Conservation (phyloP, 2,113 vertebrate species). For the Nycticorax nycticorax region DNA sequence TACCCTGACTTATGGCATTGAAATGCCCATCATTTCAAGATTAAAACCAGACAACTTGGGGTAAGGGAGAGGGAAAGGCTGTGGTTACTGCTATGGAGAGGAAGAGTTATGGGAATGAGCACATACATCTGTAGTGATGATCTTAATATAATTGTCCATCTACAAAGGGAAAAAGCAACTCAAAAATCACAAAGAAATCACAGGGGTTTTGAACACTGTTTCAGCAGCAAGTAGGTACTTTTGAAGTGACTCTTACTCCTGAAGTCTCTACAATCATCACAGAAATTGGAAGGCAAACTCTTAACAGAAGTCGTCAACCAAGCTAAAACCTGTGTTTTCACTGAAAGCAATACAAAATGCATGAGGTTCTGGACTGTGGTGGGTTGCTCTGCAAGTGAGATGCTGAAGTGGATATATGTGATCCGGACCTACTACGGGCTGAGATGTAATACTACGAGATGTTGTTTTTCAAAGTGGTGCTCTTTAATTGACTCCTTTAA, state of each 20-base stretch:
- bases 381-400: background rate
- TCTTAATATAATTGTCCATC: background rate
- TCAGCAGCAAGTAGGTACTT: background rate
- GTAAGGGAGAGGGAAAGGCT: background rate
- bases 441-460: background rate
- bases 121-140: background rate
- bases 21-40: background rate
- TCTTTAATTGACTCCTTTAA: background rate
- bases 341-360: background rate
- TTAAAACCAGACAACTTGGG: background rate
- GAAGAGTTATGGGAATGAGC: background rate
- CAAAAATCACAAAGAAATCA: background rate
- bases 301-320: background rate
- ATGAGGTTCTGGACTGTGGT: background rate
- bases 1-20: background rate
- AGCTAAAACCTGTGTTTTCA: background rate
- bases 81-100: background rate
- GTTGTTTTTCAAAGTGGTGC: background rate
- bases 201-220: accelerated
- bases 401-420: too few species aligned
- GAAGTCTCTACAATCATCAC: background rate
- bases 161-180: background rate
- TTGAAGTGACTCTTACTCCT: background rate
- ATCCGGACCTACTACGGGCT: accelerated
- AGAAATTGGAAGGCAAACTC: background rate